Evolutionary conservation across 2,797 vertebrate species (phyloP).

Genomic region (Schizopygopsis pylzovi): DNA sequence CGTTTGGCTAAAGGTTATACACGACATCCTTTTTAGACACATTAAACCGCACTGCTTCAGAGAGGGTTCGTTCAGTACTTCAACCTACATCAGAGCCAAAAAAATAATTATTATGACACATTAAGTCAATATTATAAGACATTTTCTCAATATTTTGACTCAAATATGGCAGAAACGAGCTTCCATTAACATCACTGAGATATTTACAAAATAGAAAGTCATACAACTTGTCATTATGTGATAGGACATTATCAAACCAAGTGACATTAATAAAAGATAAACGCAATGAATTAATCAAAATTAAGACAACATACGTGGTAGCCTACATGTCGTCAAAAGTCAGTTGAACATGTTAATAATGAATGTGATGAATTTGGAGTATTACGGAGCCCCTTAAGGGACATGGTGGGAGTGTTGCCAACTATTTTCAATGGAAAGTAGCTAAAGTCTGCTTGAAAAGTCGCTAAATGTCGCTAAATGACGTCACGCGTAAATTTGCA

Average conservation of each 20-base stretch:
- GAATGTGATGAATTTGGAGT: no score
- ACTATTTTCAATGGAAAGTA: no score
- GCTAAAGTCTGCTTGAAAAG: no score
- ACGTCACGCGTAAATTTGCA: no score
- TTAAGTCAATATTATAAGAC: background rate
- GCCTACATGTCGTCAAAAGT: no score
- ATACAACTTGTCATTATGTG: background rate
- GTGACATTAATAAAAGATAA: background rate
- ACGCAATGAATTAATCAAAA: no score
- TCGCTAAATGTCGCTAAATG: no score
- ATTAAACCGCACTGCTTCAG: conserved; percentile 42
- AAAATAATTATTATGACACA: background rate
- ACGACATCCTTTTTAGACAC: conserved; percentile 35
- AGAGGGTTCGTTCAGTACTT: background rate
- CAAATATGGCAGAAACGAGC: background rate
- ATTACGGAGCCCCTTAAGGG: no score
- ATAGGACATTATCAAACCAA: background rate
- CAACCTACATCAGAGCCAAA: background rate
- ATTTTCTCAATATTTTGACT: background rate
- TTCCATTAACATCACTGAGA: background rate
- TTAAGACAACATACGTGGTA: no score
- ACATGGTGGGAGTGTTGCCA: no score
- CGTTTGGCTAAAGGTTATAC: conserved; percentile 55
- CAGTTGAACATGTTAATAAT: no score
- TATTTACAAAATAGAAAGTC: background rate